Evolutionary conservation across 2,888 invertebrate genomes (phyloP).

Genomic region (Philereme vetulata): DNA sequence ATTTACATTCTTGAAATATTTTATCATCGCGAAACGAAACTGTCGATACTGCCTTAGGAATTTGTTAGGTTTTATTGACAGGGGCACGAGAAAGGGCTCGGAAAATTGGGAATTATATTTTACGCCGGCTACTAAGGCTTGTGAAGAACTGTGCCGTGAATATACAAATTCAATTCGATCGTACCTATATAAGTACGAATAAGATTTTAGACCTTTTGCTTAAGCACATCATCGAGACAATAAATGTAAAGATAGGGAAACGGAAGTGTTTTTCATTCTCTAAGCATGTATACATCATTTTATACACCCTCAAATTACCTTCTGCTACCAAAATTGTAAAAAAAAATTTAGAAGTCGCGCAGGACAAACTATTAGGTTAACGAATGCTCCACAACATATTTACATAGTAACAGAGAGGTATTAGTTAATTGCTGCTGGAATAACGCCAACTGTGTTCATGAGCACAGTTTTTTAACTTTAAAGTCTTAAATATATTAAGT

Average conservation of each 20-base stretch:
- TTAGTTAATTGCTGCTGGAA: conserved; percentile 28
- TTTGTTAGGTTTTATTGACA: conserved; percentile 41
- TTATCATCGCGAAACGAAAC: conserved; percentile 39
- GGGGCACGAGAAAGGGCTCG: conserved; percentile 35
- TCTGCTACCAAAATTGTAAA: too few species aligned
- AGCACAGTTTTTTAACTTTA: conserved; percentile 23
- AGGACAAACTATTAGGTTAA: conserved; percentile 1
- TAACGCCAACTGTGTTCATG: conserved; percentile 22
- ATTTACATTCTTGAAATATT: conserved; percentile 42
- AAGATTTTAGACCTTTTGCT: conserved; percentile 7
- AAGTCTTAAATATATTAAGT: background rate
- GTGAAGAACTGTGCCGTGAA: conserved; percentile 30
- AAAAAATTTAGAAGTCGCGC: too few species aligned
- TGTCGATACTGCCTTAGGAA: conserved; percentile 34
- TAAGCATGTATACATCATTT: too few species aligned
- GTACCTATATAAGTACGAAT: conserved; percentile 12
- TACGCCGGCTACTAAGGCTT: conserved; percentile 31
- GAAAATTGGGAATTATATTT: conserved; percentile 38
- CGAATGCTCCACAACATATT: conserved; percentile 17
- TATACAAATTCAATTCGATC: conserved; percentile 33
- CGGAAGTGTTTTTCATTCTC: background rate
- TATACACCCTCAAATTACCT: background rate
- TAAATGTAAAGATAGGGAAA: too few species aligned
- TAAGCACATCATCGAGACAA: conserved; percentile 7
- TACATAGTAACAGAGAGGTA: conserved; percentile 25